A percentile compares a stretch with the other conserved stretches of the same genome.
Conservation (phyloP, 2,797 vertebrate genomes). For the Morelia viridis region DNA sequence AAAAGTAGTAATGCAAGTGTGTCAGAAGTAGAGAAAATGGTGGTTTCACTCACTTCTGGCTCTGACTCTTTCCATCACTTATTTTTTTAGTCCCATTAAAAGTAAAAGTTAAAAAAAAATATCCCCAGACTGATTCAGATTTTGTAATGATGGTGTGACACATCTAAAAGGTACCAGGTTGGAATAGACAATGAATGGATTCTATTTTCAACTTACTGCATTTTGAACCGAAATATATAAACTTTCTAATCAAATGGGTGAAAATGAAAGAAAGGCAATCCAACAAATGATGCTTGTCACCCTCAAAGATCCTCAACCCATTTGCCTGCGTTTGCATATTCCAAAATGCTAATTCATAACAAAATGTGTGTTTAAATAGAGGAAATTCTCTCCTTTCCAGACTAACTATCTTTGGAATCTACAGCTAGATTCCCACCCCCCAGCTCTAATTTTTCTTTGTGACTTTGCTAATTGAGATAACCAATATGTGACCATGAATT, state of each 20-base stretch:
- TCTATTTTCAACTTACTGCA: constrained; percentile 8
- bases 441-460: constrained; percentile 79
- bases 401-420: constrained; percentile 48
- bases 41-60: background rate
- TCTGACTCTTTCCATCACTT: background rate
- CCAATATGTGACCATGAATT: constrained; percentile 81
- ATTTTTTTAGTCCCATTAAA: background rate
- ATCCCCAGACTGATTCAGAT: background rate
- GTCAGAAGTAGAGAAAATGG: background rate
- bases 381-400: constrained; percentile 6
- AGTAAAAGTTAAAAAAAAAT: background rate
- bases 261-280: constrained; percentile 30
- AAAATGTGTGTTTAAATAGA: constrained; percentile 11
- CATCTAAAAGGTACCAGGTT: background rate
- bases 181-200: constrained; percentile 8
- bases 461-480: constrained; percentile 85
- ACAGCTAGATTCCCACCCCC: constrained; percentile 56
- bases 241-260: constrained; percentile 22
- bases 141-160: background rate
- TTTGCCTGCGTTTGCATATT: constrained; percentile 26
- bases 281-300: background rate
- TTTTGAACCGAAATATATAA: constrained; percentile 1
- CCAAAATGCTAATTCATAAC: constrained; percentile 25
- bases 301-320: background rate
- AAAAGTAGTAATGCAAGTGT: background rate